Percentiles rank a stretch among this genome's conserved stretches.
These are phyloP conservation scores for Archilochus colubris DNA, from an alignment of 2,113 vertebrate species.

Conservation along the genomic window DNA sequence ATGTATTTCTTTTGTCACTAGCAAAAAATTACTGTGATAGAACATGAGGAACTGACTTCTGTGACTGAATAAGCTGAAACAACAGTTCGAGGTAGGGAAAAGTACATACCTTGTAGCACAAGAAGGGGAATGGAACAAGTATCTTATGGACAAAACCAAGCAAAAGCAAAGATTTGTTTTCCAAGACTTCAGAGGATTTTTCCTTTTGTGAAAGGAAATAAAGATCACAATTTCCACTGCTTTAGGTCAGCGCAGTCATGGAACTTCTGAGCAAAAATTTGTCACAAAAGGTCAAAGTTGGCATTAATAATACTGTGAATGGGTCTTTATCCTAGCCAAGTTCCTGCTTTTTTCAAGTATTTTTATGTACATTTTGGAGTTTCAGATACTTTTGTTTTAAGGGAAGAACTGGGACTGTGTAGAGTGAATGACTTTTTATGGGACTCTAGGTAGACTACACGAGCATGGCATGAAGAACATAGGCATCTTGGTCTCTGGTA, in stretches of 20 bases:
- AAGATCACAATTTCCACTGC: background rate
- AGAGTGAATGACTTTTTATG: background rate
- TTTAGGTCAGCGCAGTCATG: background rate
- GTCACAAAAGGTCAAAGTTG: background rate
- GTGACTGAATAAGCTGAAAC: background rate
- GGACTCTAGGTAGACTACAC: background rate
- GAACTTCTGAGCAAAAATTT: background rate
- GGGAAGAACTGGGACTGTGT: background rate
- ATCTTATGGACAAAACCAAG: background rate
- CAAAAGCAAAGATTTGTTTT: background rate
- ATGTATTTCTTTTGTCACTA: constrained; percentile 18
- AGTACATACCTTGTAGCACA: background rate
- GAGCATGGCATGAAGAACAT: rapidly evolving
- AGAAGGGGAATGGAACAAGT: background rate
- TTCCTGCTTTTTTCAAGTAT: background rate
- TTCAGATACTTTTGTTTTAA: background rate
- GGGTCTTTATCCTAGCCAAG: background rate
- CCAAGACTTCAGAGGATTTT: background rate
- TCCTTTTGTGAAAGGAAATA: background rate
- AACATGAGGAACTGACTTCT: background rate
- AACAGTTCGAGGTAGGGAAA: background rate
- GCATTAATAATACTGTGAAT: background rate
- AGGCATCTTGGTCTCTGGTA: background rate
- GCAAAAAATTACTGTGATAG: constrained; percentile 1
- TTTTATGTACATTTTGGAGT: background rate